Percentiles rank a stretch among this genome's conserved stretches.
Conservation (phyloP, 2,113 vertebrate genomes). For the Cyanocitta stelleri region DNA sequence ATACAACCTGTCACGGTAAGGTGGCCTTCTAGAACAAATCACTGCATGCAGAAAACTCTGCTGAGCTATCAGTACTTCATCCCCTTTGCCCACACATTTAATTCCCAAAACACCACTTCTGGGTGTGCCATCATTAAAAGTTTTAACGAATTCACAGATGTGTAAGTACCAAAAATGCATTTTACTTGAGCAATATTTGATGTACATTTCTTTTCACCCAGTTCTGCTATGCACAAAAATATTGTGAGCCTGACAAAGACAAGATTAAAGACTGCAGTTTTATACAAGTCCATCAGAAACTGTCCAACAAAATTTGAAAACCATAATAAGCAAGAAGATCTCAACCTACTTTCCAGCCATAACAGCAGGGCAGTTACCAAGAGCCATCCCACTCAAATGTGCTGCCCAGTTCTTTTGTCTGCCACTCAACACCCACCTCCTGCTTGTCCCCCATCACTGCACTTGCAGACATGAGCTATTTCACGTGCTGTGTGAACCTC, state of each 20-base stretch:
- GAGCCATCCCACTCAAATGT: not conserved
- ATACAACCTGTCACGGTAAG: not conserved
- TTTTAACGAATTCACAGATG: not conserved
- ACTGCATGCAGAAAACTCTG: not conserved
- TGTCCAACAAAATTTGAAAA: not conserved
- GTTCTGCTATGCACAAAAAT: not conserved
- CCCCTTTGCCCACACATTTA: not conserved
- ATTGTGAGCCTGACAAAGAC: not conserved
- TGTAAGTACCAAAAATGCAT: not conserved
- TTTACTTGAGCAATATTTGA: not conserved
- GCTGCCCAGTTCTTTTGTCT: not conserved
- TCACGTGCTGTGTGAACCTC: not conserved
- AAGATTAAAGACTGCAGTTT: not conserved
- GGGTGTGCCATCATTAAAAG: not conserved
- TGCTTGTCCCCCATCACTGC: not conserved
- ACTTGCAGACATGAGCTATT: accelerated
- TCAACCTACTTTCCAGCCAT: not conserved
- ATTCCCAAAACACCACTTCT: not conserved
- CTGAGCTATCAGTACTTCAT: not conserved
- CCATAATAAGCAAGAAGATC: not conserved
- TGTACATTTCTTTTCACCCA: not conserved
- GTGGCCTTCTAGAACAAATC: not conserved
- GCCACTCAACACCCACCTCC: not conserved
- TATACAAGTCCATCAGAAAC: accelerated
- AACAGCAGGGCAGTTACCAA: not conserved